A percentile compares a stretch with the other conserved stretches of the same genome.
These are phyloP conservation scores for Eulemur rubriventer DNA, from an alignment of 2,797 vertebrate genomes.

Conservation along the genomic window DNA sequence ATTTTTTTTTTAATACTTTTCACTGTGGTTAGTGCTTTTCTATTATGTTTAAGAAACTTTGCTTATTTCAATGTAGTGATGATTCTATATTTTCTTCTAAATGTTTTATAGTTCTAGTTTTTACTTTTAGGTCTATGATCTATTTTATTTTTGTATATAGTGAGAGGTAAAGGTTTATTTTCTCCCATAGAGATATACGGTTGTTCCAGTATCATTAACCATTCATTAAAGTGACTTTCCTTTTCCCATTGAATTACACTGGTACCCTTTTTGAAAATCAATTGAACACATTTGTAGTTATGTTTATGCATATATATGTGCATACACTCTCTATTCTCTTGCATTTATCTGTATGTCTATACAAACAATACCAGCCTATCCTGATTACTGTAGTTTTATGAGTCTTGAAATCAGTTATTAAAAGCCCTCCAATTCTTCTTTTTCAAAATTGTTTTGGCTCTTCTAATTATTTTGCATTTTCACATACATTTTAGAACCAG, in stretches of 20 bases:
- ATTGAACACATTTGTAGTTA: not conserved
- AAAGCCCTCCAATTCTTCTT: not conserved
- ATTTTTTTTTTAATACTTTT: not conserved
- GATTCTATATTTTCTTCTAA: not conserved
- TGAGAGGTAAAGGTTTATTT: not conserved
- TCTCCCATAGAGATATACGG: not conserved
- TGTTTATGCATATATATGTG: not conserved
- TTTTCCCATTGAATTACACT: not conserved
- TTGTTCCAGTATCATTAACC: not conserved
- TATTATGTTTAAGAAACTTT: not conserved
- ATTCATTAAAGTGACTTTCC: not conserved
- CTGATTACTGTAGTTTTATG: not conserved
- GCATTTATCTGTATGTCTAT: not conserved
- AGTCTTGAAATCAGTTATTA: not conserved
- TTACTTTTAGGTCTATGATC: not conserved
- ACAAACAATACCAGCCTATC: not conserved
- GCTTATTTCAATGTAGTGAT: not conserved
- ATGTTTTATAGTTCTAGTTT: not conserved
- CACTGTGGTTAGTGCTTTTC: not conserved
- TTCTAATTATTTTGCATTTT: not conserved
- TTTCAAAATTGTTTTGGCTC: not conserved
- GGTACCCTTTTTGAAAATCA: not conserved
- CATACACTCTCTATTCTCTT: not conserved
- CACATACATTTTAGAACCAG: not conserved
- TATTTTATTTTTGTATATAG: not conserved